Base-by-base conservation (phyloP, 2,797 vertebrate species). In the Molossus alvarezi region DNA sequence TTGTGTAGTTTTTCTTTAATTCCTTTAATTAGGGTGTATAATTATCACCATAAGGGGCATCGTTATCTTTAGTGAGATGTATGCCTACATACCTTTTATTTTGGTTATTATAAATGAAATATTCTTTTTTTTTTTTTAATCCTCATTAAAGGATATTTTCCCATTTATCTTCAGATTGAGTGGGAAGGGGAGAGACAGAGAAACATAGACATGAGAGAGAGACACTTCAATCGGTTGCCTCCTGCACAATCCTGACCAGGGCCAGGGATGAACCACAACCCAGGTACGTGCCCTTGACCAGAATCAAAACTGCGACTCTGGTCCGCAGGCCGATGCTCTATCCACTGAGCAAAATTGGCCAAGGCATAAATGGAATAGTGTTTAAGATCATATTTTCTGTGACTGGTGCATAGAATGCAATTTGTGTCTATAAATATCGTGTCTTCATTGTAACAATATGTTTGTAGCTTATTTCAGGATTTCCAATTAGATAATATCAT, bases 341-440 rank as follows among this genome's bases (percentile, higher is more conserved):
- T 5, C 6, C 41, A 45, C 41, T 45, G 41, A 45, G 41, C 41
- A 45, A 45, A 45, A 45, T 45, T 45, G 41, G 41, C 41, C 41
- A 45, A 45, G 41, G 41, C 41, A 45, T 45, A 45, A 45, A 14
- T 85, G 11, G 27, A 73, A 69, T 67, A 79, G 67, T 72, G 21
- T 79, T 93, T 65, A 71, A 90, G 71, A 51, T 88, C 58, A 29
- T 67, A 29, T 75, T 93, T 93, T 81, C 65, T 80, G 27, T 27
- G 25, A 67, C 20, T 86, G 65, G n/a, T 53, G 1, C 80, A 80
- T 60, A 64, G 9, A 51, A 86, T 48, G 3, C 6, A 71, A 11
- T 80, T 64, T 27, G 72, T 80, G 64, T 71, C 81, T 79, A 29
- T 21, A 86, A 7, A n/a, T 72, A 75, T 37, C 65, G 23, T 41